Percentiles rank a stretch among this genome's conserved stretches.
Evolutionary conservation across 2,888 invertebrate genomes (phyloP).

Genomic region (Cremastobaeus sp.): DNA sequence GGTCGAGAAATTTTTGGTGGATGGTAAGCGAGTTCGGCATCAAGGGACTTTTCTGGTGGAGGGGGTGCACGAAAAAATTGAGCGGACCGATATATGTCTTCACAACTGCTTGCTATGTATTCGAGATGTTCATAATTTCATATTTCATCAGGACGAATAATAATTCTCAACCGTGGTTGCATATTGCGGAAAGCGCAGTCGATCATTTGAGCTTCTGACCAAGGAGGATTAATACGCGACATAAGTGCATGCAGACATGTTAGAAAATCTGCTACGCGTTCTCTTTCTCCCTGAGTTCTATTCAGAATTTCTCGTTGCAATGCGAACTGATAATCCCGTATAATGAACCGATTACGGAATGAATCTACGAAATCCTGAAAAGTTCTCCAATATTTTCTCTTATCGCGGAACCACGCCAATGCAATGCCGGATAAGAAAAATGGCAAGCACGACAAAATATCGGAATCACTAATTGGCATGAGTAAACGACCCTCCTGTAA

Average conservation of each 20-base stretch:
- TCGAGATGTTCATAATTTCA: too few species aligned
- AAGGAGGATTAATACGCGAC: background rate
- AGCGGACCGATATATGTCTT: background rate
- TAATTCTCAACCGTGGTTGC: background rate
- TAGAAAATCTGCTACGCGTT: background rate
- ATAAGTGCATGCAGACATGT: slow-evolving; percentile 3
- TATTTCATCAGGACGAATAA: background rate
- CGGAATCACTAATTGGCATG: slow-evolving; percentile 2
- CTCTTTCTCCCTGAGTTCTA: background rate
- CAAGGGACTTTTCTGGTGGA: background rate
- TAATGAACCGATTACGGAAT: background rate
- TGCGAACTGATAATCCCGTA: background rate
- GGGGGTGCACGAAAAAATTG: too few species aligned
- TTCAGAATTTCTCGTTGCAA: background rate
- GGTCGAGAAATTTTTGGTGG: too few species aligned
- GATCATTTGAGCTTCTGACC: slow-evolving; percentile 1
- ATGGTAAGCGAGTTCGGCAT: background rate
- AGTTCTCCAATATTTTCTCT: background rate
- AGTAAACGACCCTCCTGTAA: background rate
- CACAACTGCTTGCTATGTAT: background rate
- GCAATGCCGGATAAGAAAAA: slow-evolving; percentile 8
- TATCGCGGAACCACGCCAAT: background rate
- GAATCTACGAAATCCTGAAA: background rate
- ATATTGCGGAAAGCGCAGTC: slow-evolving; percentile 5
- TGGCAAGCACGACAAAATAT: slow-evolving; percentile 3